Percentiles rank a stretch among this genome's conserved stretches.
phyloP scores from a whole-genome alignment of 2,113 vertebrate species.

The Bubo scandiacus region DNA sequence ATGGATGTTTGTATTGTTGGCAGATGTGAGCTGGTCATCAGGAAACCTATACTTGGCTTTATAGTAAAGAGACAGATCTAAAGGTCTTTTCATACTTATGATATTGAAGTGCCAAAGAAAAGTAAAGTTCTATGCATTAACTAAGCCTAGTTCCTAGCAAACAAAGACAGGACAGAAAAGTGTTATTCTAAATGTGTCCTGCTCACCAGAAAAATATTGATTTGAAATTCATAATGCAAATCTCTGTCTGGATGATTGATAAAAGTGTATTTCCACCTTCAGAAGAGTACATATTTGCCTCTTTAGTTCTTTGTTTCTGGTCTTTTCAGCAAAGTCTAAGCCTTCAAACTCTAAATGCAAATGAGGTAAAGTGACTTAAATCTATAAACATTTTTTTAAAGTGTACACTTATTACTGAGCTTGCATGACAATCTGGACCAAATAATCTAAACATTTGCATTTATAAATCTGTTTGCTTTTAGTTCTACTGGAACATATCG shows the following conservation, averaged over 20 bases:
- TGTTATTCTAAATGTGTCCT: background rate
- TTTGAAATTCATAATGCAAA: background rate
- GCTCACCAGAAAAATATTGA: background rate
- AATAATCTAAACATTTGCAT: background rate
- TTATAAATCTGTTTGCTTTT: constrained; percentile 10
- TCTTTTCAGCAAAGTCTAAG: background rate
- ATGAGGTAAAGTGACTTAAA: background rate
- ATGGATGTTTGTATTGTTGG: background rate
- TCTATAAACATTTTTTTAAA: background rate
- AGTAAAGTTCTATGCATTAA: background rate
- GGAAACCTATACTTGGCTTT: background rate
- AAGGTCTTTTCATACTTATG: background rate
- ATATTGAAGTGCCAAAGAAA: background rate
- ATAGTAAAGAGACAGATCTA: background rate
- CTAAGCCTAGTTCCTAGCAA: background rate
- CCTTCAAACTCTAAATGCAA: background rate
- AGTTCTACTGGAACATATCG: background rate
- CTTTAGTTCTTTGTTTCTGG: background rate
- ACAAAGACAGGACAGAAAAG: background rate
- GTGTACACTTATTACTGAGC: background rate
- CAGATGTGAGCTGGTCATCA: background rate
- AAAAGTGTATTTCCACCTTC: background rate
- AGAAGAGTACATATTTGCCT: background rate
- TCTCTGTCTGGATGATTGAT: background rate
- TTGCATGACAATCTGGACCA: background rate